These are phyloP conservation scores for Lepetodrilus schrolli DNA, from an alignment of 2,888 invertebrate genomes.

Conservation along the genomic window DNA sequence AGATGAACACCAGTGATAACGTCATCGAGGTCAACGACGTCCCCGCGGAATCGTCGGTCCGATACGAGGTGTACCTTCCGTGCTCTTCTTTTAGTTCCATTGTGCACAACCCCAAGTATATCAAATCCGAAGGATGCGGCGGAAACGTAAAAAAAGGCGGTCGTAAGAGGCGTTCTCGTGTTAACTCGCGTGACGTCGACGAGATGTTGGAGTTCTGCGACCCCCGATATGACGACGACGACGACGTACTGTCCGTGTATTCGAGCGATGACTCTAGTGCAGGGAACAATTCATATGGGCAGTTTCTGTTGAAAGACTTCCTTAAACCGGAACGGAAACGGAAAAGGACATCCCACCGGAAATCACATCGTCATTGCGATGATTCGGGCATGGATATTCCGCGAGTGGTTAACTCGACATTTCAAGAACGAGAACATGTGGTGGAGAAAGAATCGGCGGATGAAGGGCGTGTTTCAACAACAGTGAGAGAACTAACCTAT, in stretches of 20 bases:
- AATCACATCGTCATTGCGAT: not conserved
- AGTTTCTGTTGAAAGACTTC: not conserved
- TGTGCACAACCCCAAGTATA: slow-evolving; percentile 45
- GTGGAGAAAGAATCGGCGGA: not conserved
- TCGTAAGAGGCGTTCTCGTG: slow-evolving; percentile 18
- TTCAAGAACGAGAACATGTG: not conserved
- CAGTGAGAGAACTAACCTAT: not conserved
- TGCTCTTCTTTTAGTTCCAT: slow-evolving; percentile 40
- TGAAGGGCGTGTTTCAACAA: not conserved
- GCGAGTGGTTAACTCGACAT: not conserved
- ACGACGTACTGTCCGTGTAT: not conserved
- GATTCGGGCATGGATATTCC: not conserved
- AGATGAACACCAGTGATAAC: not conserved
- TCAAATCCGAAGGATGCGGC: slow-evolving; percentile 30
- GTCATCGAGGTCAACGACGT: not conserved
- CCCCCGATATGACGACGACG: not conserved
- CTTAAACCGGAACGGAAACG: not conserved
- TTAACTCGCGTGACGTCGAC: slow-evolving; percentile 28
- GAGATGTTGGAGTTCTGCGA: slow-evolving; percentile 25
- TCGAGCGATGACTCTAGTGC: not conserved
- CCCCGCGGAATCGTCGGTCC: not conserved
- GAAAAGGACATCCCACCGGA: not conserved
- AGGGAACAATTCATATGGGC: not conserved
- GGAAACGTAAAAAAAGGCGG: no score
- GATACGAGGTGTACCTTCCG: slow-evolving; percentile 41